phyloP scores from a whole-genome alignment of 2,113 vertebrate genomes.

The Cyanistes caeruleus region DNA sequence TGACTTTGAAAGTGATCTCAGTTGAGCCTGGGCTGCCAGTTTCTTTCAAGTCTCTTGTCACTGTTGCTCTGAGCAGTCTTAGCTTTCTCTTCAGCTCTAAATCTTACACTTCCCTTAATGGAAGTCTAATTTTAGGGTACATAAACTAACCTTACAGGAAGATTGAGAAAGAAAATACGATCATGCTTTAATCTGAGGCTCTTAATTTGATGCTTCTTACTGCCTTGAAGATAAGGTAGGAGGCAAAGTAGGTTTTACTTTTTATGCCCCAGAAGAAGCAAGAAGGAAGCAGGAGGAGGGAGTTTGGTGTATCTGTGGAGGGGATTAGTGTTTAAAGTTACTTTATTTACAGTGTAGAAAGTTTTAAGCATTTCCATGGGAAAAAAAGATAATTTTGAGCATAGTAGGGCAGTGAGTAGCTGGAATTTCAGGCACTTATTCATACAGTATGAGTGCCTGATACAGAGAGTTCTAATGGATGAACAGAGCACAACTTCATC shows the following conservation, averaged over 20 bases:
- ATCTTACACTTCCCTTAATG: neutral
- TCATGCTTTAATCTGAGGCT: neutral
- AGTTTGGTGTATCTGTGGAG: accelerated
- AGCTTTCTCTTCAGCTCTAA: neutral
- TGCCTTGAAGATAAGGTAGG: neutral
- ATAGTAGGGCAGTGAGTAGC: neutral
- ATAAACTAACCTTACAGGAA: neutral
- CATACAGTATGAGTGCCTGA: accelerated
- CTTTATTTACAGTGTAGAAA: neutral
- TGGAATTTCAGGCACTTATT: neutral
- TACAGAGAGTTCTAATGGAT: neutral
- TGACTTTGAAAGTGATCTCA: neutral
- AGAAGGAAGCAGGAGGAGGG: neutral
- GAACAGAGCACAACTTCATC: accelerated
- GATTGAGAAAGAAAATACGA: no score
- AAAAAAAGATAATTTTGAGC: neutral
- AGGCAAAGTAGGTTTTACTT: neutral
- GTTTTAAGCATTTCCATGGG: neutral
- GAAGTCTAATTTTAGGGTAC: neutral
- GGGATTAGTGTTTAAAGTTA: neutral
- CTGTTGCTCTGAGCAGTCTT: neutral
- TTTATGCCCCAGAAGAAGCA: neutral
- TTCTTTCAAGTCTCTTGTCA: neutral
- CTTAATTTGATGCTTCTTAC: neutral
- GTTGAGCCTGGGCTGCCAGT: neutral